Percentiles rank a stretch among this genome's conserved stretches.
Conservation (phyloP, 2,797 vertebrate species). For the Cossypha dichroa region DNA sequence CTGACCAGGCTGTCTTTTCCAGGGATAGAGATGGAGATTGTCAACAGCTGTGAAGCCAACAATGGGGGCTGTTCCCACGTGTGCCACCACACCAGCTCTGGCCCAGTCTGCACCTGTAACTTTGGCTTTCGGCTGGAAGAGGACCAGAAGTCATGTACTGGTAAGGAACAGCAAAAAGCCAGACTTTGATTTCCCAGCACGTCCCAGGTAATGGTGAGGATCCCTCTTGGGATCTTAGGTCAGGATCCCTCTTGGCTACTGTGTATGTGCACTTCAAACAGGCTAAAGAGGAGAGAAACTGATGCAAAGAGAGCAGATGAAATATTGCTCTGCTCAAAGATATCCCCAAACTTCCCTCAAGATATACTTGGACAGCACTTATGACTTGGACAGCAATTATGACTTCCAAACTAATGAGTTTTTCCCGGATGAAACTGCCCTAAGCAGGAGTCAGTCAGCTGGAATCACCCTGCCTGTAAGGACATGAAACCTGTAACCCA, state of each 20-base stretch:
- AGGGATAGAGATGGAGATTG: constrained; percentile 98
- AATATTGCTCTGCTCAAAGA: not conserved
- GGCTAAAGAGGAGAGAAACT: not conserved
- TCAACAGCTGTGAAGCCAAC: constrained; percentile 90
- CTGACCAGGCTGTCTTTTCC: not conserved
- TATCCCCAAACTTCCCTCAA: not conserved
- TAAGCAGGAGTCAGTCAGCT: not conserved
- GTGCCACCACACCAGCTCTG: constrained; percentile 86
- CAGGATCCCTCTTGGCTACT: not conserved
- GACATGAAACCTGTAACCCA: not conserved
- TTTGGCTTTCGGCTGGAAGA: constrained; percentile 82
- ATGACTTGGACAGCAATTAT: not conserved
- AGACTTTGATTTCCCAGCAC: fast-evolving
- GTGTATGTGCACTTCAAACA: fast-evolving
- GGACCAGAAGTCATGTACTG: constrained; percentile 88
- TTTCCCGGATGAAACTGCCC: not conserved
- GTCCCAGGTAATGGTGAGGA: fast-evolving
- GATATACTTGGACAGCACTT: not conserved
- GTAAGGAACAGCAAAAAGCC: constrained; percentile 64
- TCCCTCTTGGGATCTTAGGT: not conserved
- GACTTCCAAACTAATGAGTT: not conserved
- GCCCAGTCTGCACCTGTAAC: constrained; percentile 89
- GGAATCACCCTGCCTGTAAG: not conserved
- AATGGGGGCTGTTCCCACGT: constrained; percentile 91
- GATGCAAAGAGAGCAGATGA: not conserved